Percentiles rank a stretch among this genome's conserved stretches.
phyloP scores from a whole-genome alignment of 2,888 invertebrate genomes.

The Amphimallon solstitiale region DNA sequence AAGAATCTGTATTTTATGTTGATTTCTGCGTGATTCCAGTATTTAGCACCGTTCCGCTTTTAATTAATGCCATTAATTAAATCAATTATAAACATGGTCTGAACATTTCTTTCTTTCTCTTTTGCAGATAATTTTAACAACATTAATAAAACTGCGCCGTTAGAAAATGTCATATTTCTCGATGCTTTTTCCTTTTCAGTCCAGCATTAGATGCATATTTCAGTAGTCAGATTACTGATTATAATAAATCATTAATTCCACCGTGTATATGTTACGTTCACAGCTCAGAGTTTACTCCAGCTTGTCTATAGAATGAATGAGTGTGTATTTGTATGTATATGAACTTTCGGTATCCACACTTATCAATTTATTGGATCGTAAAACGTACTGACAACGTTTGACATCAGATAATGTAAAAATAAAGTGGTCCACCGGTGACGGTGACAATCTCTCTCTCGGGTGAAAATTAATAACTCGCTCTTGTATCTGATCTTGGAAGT shows the following conservation, averaged over 20 bases:
- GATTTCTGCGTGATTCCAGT: too few relatives aligned
- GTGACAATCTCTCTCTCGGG: conserved; percentile 39
- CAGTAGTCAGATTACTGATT: not conserved
- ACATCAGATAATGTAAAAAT: conserved; percentile 40
- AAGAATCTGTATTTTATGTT: too few relatives aligned
- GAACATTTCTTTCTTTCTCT: too few relatives aligned
- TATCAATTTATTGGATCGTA: conserved; percentile 39
- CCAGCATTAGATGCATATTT: not conserved
- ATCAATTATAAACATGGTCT: too few relatives aligned
- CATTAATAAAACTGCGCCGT: too few relatives aligned
- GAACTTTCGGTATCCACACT: conserved; percentile 17
- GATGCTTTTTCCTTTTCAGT: too few relatives aligned
- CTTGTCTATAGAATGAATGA: conserved; percentile 1
- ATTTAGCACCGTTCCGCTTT: too few relatives aligned
- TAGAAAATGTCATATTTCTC: too few relatives aligned
- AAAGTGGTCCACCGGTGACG: conserved; percentile 39
- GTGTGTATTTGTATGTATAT: conserved; percentile 6
- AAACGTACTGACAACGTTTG: conserved; percentile 39
- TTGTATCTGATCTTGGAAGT: conserved; percentile 44
- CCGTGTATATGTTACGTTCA: too few relatives aligned
- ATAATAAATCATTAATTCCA: too few relatives aligned
- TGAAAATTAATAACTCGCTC: conserved; percentile 45
- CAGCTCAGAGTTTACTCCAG: not conserved
- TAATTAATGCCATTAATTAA: too few relatives aligned
- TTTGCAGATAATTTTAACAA: too few relatives aligned